phyloP scores from a whole-genome alignment of 2,797 vertebrate species.

The Spinus olivaceus region DNA sequence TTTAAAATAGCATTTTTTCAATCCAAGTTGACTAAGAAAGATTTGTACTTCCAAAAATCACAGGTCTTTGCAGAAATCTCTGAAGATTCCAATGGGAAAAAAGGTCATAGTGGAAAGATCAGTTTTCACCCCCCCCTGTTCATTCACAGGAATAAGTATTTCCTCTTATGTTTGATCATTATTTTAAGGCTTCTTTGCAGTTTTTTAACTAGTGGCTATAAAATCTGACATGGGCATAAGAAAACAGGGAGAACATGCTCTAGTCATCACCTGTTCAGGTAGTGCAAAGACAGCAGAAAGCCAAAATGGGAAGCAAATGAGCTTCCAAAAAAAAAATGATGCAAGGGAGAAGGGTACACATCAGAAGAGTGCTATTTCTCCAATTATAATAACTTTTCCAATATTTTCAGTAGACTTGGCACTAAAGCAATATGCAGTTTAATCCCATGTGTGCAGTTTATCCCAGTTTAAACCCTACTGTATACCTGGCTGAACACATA shows the following conservation, averaged over 20 bases:
- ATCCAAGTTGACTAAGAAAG: neutral
- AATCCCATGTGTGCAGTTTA: neutral
- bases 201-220: neutral
- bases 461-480: neutral
- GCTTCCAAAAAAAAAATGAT: neutral
- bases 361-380: neutral
- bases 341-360: neutral
- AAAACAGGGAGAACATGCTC: neutral
- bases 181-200: neutral
- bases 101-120: neutral
- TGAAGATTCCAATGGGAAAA: neutral
- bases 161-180: neutral
- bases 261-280: neutral
- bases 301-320: neutral
- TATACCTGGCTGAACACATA: neutral
- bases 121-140: neutral
- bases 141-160: neutral
- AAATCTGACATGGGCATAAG: neutral
- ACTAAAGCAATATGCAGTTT: neutral
- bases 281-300: neutral
- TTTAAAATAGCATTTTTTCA: neutral
- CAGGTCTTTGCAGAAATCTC: neutral
- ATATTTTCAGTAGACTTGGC: neutral
- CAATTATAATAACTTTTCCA: neutral
- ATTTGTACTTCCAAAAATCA: neutral